Conservation (phyloP, 2,888 invertebrate genomes). For the Neria commutata region DNA sequence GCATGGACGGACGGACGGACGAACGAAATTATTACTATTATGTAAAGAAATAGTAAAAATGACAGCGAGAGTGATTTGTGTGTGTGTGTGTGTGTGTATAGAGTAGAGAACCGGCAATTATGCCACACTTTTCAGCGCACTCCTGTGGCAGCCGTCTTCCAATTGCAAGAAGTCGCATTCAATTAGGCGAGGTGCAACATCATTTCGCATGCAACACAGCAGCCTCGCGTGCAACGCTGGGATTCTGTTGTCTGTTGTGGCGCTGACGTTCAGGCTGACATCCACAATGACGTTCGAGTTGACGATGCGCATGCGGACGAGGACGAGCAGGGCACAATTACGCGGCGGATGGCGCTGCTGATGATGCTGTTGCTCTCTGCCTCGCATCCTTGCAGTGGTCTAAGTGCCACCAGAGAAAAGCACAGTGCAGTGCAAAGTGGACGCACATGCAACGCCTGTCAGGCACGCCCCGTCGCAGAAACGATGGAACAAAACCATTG, state of each 20-base stretch:
- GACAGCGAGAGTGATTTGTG: too few species aligned
- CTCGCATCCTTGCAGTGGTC: too few species aligned
- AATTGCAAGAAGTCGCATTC: constrained; percentile 30
- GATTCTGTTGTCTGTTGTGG: constrained; percentile 26
- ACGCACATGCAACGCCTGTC: too few species aligned
- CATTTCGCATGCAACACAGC: constrained; percentile 32
- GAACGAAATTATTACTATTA: constrained; percentile 1
- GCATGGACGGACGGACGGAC: constrained; percentile 14
- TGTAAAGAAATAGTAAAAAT: neutral
- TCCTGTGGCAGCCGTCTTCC: too few species aligned
- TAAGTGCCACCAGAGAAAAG: too few species aligned
- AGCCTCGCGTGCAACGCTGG: constrained; percentile 19
- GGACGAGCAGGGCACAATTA: neutral
- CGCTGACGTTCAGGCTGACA: constrained; percentile 33
- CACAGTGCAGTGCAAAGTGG: too few species aligned
- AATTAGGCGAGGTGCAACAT: constrained; percentile 33
- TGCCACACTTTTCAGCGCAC: neutral
- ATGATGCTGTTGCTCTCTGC: too few species aligned
- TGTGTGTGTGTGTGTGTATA: constrained; percentile 8
- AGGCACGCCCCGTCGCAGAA: too few species aligned
- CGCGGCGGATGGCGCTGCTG: neutral
- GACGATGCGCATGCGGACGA: neutral
- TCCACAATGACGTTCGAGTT: constrained; percentile 1
- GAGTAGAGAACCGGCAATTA: neutral
- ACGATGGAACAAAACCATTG: too few species aligned